Base-by-base conservation (phyloP, 2,113 vertebrate genomes). In the Osmerus mordax region DNA sequence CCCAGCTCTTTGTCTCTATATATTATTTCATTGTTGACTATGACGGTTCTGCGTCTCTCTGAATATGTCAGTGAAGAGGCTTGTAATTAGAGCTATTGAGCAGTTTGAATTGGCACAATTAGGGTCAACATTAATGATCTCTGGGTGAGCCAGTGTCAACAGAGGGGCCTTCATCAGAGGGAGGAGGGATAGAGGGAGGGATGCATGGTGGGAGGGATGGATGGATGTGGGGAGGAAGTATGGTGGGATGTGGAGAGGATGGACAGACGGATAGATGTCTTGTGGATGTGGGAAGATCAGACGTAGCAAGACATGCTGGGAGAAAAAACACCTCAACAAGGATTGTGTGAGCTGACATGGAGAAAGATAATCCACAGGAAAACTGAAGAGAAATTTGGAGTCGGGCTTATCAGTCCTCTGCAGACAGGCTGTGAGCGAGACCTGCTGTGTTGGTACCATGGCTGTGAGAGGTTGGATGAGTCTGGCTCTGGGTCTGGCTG, bases 41-140 rank as follows among this genome's bases (percentile, higher is more conserved):
- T 91, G 91, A 93, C 90, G 93, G 92, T 93, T 93, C 86, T 91
- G 91, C 90, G 76, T 88, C 92, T 89, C 88, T 84, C 90, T 87
- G 90, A 90, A 84, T 84, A 84, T 86, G 87, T 87, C 81, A 81
- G 80, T 89, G 88, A 89, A 91, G 93, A 93, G 90, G 86, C 90
- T 90, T 92, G 91, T 94, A 95, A 96, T 95, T 95, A 94, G 92
- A 97, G 92, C 94, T 95, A 94, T 94, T 94, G 93, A 94, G 89
- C 86, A 87, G 79, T 88, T 90, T 88, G 92, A 94, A 94, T 93
- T 95, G 94, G 92, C 91, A 93, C 94, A 95, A 95, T 95, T 94
- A 95, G 90, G 89, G 87, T 93, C 89, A 91, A 85, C 89, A 89
- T 94, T 92, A 93, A 94, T 91, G 91, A 92, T 91, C 90, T 86